Evolutionary conservation across 2,888 invertebrate genomes (phyloP).

Genomic region (Galeruca laticollis): DNA sequence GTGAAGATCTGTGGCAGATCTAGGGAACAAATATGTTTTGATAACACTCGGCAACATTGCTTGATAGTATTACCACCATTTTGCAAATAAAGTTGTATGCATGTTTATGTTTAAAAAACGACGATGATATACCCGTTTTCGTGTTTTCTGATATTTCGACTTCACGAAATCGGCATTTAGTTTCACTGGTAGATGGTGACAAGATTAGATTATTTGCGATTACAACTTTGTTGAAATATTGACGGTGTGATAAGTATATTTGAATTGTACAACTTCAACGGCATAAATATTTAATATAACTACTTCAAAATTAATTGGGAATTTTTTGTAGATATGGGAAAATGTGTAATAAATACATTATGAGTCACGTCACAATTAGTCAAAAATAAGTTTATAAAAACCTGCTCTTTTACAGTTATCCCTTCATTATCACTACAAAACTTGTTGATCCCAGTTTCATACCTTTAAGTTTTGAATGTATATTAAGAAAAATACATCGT

Average conservation of each 20-base stretch:
- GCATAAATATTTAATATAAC: not conserved
- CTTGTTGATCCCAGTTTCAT: too few relatives aligned
- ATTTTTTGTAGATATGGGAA: too few relatives aligned
- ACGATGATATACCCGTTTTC: conserved; percentile 41
- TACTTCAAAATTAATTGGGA: too few relatives aligned
- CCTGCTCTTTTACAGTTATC: too few relatives aligned
- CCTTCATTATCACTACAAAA: too few relatives aligned
- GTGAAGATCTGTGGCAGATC: too few relatives aligned
- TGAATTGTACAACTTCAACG: not conserved
- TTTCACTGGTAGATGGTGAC: conserved; percentile 43
- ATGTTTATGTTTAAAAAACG: conserved; percentile 42
- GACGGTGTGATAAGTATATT: conserved; percentile 6
- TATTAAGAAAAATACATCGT: too few relatives aligned
- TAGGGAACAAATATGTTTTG: not conserved
- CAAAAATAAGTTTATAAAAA: too few relatives aligned
- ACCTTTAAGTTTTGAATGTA: too few relatives aligned
- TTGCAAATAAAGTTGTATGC: conserved; percentile 48
- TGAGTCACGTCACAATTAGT: too few relatives aligned
- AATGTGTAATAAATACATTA: too few relatives aligned
- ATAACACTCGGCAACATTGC: conserved; percentile 19
- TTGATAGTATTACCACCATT: conserved; percentile 43
- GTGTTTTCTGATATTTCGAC: conserved; percentile 41
- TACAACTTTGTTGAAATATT: conserved; percentile 20
- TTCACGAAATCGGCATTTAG: conserved; percentile 43
- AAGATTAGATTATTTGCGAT: conserved; percentile 37